Evolutionary conservation across 2,888 invertebrate species (phyloP).

Genomic region (Lypha dubia): DNA sequence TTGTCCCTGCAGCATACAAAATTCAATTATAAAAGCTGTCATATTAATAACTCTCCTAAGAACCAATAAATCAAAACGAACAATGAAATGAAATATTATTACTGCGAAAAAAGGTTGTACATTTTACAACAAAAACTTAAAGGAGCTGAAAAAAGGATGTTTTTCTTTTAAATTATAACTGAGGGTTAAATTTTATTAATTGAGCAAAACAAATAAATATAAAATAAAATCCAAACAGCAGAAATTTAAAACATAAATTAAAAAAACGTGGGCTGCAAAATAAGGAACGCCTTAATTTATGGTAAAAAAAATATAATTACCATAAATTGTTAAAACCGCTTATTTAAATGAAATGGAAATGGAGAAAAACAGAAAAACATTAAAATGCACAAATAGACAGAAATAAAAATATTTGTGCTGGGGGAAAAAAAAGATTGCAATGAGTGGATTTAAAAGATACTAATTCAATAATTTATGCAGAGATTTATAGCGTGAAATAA

Average conservation of each 20-base stretch:
- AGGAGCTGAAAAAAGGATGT: constrained; percentile 2
- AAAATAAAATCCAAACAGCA: background rate
- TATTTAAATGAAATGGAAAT: constrained; percentile 42
- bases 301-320: constrained; percentile 75
- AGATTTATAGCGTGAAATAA: constrained; percentile 73
- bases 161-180: background rate
- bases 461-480: constrained; percentile 80
- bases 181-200: constrained; percentile 52
- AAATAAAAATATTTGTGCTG: constrained; percentile 1
- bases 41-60: constrained; percentile 62
- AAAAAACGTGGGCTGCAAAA: background rate
- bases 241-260: constrained; percentile 27
- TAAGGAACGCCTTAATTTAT: constrained; percentile 76
- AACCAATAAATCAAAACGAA: constrained; percentile 68
- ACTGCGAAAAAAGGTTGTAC: constrained; percentile 1
- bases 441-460: constrained; percentile 70
- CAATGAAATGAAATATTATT: constrained; percentile 35
- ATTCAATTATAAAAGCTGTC: constrained; percentile 64
- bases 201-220: constrained; percentile 20
- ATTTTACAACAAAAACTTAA: constrained; percentile 3
- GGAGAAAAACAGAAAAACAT: constrained; percentile 6
- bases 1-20: constrained; percentile 47
- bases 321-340: constrained; percentile 73
- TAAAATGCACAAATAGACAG: background rate
- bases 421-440: constrained; percentile 5